Base-by-base conservation (phyloP, 2,888 invertebrate species). In the Desoria tigrina region DNA sequence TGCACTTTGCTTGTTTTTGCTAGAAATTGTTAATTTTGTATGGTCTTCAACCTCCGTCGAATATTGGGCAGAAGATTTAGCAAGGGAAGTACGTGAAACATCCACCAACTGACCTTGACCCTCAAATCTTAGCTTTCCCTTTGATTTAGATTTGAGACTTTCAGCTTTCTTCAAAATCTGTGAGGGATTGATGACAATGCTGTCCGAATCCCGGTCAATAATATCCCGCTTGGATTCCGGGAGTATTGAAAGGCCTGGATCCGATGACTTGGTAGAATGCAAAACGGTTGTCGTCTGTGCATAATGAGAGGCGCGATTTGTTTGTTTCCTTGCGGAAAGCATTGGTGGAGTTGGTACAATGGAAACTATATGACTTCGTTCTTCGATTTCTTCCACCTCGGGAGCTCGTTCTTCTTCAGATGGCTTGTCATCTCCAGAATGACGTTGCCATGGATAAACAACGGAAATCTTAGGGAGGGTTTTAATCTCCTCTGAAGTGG, bases 371-470 rank as follows among this genome's bases (percentile, higher is more conserved):
- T 70, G 67, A 54, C 61, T 71, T 2, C 59, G 45, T 49, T 49
- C 49, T 49, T 49, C 49, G 11, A 39, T 39, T 16, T 39, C 39
- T 11, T 16, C 39, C 9, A 11, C 39, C 39, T 39, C 0, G 66
- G 60, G 11, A 60, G 51, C 23, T 63, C 63, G 18, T 69, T 65
- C 32, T 16, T 18, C 18, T 49, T 49, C 21, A n/a, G n/a, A 49
- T 23, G 49, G n/a, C 21, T 9, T 39, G 39, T 9, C 14, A 14
- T 39, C 14, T 14, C 11, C n/a, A n/a, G n/a, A n/a, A n/a, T n/a
- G n/a, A 23, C 63, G 60, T 54, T 74, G 68, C 76, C 76, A 76
- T 1, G 76, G 74, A 53, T 76, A 76, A 2, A 74, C 71, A 2
- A 70, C 65, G n/a, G 75, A 68, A 4, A 69, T 64, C 65, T 74